Evolutionary conservation across 2,113 vertebrate genomes (phyloP), one percentile per base, ranked within the genome.

Genomic region (Channa maculata): DNA sequence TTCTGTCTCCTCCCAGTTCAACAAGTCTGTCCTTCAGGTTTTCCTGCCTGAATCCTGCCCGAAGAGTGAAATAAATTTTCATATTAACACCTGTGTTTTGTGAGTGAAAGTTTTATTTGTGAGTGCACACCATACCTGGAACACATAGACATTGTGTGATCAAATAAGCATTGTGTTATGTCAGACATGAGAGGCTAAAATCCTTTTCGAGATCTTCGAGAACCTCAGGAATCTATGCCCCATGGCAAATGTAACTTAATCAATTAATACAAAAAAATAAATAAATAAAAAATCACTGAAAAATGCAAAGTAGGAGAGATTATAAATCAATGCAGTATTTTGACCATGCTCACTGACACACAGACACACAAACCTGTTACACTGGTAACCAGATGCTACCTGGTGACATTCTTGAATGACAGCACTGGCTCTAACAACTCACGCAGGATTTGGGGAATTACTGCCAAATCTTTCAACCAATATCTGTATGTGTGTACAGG

Each of bases 371-470:
- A 11, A 75, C 51, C 62, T 8, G 13, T 9, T 65, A 82, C 76
- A 75, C 71, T 50, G 53, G 57, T 86, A 83, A 78, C 79, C 85
- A 88, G 83, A 83, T 87, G 82, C 76, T 77, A 84, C 71, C 68
- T 70, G 66, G 80, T 83, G 81, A 86, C 71, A 76, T 74, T 83
- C 63, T 81, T 88, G 86, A 85, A 88, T 83, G 79, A 63, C 68
- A 87, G 78, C 51, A 62, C 62, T 83, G 81, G 74, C 79, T 85
- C 64, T 77, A 83, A 85, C 77, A 89, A 82, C 66, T 60, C 85
- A 80, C 81, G 77, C 53, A 82, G 80, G 86, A 80, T 86, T 77
- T 84, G 77, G 55, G 75, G 82, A 88, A 83, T 89, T 82, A 85
- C 75, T 52, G 75, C 53, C 80, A 60, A 71, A 68, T 78, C 77